Evolutionary conservation across 2,797 vertebrate species (phyloP).

Genomic region (Acipenser transmontanus): DNA sequence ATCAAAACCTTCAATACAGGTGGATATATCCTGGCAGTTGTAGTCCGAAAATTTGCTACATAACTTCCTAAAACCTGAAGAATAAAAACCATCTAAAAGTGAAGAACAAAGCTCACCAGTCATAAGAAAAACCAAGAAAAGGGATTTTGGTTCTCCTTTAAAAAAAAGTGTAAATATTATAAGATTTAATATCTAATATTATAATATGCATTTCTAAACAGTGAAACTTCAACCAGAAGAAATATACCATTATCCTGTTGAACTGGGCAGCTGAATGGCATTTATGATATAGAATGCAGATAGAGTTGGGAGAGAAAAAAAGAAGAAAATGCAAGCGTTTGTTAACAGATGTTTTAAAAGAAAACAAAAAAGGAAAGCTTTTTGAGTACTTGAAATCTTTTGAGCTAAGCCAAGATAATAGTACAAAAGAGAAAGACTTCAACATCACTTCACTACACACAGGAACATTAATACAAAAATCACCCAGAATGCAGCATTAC

Average conservation of each 20-base stretch:
- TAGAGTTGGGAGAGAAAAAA: conserved; percentile 23
- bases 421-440: conserved; percentile 26
- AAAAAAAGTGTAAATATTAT: too few relatives aligned
- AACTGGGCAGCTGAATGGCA: conserved; percentile 21
- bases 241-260: conserved; percentile 32
- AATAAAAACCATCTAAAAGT: too few relatives aligned
- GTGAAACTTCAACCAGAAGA: background rate
- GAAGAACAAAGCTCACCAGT: too few relatives aligned
- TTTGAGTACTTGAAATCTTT: conserved; percentile 17
- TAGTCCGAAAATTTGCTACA: too few relatives aligned
- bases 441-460: conserved; percentile 18
- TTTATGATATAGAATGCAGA: conserved; percentile 27
- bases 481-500: conserved; percentile 26
- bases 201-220: background rate
- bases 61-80: too few relatives aligned
- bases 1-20: too few relatives aligned
- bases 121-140: background rate
- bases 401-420: conserved; percentile 19
- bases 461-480: conserved; percentile 21
- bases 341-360: conserved; percentile 16
- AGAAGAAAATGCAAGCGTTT: conserved; percentile 14
- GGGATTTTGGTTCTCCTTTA: background rate
- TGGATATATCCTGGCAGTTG: too few relatives aligned
- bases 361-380: conserved; percentile 9
- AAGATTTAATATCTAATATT: background rate